Percentiles rank a stretch among this genome's conserved stretches.
Evolutionary conservation across 2,113 vertebrate genomes (phyloP).

Genomic region (Pelobates fuscus): DNA sequence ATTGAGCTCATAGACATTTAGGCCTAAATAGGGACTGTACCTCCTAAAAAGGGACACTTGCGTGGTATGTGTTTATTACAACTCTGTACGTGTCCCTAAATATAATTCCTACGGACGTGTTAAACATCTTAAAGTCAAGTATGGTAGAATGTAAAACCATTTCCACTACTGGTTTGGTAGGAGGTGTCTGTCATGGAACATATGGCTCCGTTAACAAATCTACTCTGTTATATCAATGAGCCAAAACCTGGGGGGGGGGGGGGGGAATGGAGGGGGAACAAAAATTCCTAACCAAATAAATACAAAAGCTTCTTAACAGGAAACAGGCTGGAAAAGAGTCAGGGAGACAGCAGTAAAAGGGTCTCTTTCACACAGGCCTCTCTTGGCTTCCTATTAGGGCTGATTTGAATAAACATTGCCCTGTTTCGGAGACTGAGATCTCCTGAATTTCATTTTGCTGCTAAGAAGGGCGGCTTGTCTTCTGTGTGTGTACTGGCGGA

Average conservation of each 20-base stretch:
- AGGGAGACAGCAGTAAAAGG: conserved; percentile 48
- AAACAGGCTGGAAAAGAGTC: conserved; percentile 49
- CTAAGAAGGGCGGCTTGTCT: conserved; percentile 45
- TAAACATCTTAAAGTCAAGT: too few relatives aligned
- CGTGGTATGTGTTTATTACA: too few relatives aligned
- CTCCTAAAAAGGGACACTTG: too few relatives aligned
- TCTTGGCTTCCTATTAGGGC: conserved; percentile 47
- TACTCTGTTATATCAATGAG: conserved; percentile 45
- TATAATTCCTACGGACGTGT: too few relatives aligned
- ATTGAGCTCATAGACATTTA: too few relatives aligned
- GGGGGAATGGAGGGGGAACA: conserved; percentile 7
- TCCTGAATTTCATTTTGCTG: conserved; percentile 41
- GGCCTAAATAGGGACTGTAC: too few relatives aligned
- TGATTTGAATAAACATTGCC: conserved; percentile 49
- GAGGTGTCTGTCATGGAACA: conserved; percentile 26
- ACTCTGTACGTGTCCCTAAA: too few relatives aligned
- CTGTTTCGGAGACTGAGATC: conserved; percentile 24
- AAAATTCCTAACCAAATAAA: conserved; percentile 49
- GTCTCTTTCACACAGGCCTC: conserved; percentile 49
- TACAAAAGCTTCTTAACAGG: conserved; percentile 50
- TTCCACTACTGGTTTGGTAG: not conserved
- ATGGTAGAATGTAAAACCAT: not conserved
- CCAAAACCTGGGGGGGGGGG: conserved; percentile 42
- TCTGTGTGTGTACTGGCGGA: conserved; percentile 41
- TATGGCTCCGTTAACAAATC: conserved; percentile 47